phyloP scores from a whole-genome alignment of 2,797 vertebrate genomes.

The Falco columbarius region DNA sequence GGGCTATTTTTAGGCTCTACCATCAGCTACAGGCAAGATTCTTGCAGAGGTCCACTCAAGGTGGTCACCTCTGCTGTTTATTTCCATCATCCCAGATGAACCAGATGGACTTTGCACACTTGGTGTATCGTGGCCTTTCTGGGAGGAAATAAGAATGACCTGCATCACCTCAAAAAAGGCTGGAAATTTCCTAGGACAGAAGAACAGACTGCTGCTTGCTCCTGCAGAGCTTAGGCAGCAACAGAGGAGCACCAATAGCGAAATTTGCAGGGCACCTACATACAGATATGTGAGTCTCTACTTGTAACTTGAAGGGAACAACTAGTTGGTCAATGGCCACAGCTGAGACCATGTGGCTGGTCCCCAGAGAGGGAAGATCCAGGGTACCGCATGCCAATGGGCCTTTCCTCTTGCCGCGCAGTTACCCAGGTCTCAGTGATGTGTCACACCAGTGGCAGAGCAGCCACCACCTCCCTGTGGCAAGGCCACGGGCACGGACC shows the following conservation, averaged over 20 bases:
- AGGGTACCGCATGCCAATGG: background rate
- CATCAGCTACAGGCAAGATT: background rate
- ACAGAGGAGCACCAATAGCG: background rate
- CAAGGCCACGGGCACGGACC: background rate
- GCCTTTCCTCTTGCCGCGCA: background rate
- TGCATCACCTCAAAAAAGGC: background rate
- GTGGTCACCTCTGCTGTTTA: background rate
- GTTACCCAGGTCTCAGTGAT: background rate
- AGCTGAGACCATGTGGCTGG: background rate
- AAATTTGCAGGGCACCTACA: background rate
- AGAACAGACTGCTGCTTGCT: background rate
- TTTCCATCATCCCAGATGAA: background rate
- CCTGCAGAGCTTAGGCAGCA: background rate
- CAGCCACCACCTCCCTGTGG: background rate
- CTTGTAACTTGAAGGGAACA: background rate
- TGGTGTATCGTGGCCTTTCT: background rate
- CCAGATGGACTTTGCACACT: background rate
- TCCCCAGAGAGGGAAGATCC: background rate
- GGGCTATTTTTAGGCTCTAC: conserved; percentile 20
- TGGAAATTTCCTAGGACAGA: background rate
- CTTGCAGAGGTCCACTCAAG: background rate
- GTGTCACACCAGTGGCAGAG: background rate
- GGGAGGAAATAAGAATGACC: background rate
- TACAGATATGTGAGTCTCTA: background rate
- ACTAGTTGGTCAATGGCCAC: background rate